A percentile compares a stretch with the other conserved stretches of the same genome.
Evolutionary conservation across 2,113 vertebrate genomes (phyloP).

Genomic region (Cryptoleucopteryx plumbea): DNA sequence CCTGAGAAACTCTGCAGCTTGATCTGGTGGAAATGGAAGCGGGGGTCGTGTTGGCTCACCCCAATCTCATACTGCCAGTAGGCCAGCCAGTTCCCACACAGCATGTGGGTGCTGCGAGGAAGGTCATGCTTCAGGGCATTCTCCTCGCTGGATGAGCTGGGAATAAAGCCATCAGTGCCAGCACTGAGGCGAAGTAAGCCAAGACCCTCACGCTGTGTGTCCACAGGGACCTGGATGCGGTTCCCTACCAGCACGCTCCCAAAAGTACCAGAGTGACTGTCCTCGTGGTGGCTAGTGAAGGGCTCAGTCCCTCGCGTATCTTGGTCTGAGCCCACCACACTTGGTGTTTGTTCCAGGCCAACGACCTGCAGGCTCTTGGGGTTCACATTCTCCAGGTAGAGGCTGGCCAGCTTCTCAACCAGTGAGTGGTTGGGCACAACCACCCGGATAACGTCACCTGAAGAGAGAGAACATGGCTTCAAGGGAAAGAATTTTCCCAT

Average conservation of each 20-base stretch:
- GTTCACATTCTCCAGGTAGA: constrained; percentile 83
- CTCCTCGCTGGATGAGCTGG: constrained; percentile 73
- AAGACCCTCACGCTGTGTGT: constrained; percentile 56
- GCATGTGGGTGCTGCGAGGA: constrained; percentile 81
- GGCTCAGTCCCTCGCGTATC: constrained; percentile 56
- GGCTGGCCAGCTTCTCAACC: constrained; percentile 84
- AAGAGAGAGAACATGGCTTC: not conserved
- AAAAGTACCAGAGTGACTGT: constrained; percentile 90
- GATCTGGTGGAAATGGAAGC: constrained; percentile 98
- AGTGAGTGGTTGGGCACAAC: constrained; percentile 87
- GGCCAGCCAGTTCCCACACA: constrained; percentile 97
- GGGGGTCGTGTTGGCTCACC: constrained; percentile 89
- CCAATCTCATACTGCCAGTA: constrained; percentile 99
- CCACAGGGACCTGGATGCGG: constrained; percentile 88
- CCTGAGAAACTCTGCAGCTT: constrained; percentile 92
- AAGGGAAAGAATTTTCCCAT: not conserved
- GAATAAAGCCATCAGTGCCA: constrained; percentile 58
- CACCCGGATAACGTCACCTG: constrained; percentile 85
- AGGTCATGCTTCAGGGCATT: constrained; percentile 88
- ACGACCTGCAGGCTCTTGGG: constrained; percentile 61
- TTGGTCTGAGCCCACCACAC: constrained; percentile 38
- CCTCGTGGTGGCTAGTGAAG: constrained; percentile 68
- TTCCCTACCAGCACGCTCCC: constrained; percentile 93
- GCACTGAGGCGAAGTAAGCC: constrained; percentile 62
- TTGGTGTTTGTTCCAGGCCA: constrained; percentile 19